These are phyloP conservation scores for Cistogaster globosa DNA, from an alignment of 2,888 invertebrate species.

Conservation along the genomic window DNA sequence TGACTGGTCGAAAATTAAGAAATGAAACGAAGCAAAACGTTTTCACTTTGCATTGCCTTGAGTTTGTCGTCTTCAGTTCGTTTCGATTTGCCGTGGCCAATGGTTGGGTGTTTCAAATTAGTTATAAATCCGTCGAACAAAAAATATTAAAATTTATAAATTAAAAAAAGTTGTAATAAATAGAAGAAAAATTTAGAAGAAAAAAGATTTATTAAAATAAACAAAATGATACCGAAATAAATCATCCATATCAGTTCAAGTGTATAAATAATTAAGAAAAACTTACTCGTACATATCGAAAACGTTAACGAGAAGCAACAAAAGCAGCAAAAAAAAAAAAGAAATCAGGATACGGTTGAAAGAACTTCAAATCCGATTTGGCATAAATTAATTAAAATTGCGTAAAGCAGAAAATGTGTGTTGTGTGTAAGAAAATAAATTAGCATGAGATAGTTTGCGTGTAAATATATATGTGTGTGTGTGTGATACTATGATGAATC, in stretches of 20 bases:
- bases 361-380: slow-evolving; percentile 64
- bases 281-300: slow-evolving; percentile 16
- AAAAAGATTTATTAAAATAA: slow-evolving; percentile 11
- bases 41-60: slow-evolving; percentile 63
- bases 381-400: slow-evolving; percentile 65
- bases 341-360: slow-evolving; percentile 60
- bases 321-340: not conserved
- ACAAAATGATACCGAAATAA: slow-evolving; percentile 40
- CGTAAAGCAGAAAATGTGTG: slow-evolving; percentile 41
- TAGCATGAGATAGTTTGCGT: slow-evolving; percentile 1
- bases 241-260: slow-evolving; percentile 49
- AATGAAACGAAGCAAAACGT: slow-evolving; percentile 66
- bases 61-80: slow-evolving; percentile 78
- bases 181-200: slow-evolving; percentile 1
- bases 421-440: slow-evolving; percentile 5
- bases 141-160: slow-evolving; percentile 13
- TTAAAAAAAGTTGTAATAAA: not conserved
- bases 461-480: not conserved
- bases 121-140: slow-evolving; percentile 68
- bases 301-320: not conserved
- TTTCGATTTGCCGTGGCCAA: slow-evolving; percentile 81
- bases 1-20: slow-evolving; percentile 67
- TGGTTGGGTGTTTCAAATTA: slow-evolving; percentile 77
- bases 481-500: slow-evolving; percentile 50
- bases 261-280: not conserved